Base-by-base conservation (phyloP, 2,113 vertebrate genomes). In the Labeo rohita region DNA sequence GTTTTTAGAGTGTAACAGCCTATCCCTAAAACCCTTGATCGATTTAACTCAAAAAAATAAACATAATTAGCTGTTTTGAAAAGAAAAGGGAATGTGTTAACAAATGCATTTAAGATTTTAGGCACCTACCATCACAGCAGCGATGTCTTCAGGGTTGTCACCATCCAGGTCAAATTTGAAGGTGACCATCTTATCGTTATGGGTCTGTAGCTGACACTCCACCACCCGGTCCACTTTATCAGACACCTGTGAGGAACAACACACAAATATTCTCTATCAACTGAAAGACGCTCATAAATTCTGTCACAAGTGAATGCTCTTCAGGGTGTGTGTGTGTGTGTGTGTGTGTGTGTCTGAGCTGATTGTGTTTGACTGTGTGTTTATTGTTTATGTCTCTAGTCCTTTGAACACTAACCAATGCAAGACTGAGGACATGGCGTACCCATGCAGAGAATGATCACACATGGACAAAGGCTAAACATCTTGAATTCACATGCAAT, bases 161-260 rank as follows among this genome's bases (percentile, higher is more conserved):
- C 98, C 98, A 0, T 99, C 98, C 91, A 99, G 94, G 91, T 99
- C 98, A 0, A 99, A 99, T 91, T 97, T 98, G 93, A 99, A 99
- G 56, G 98, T 99, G 90, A 99, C 98, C 98, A 99, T 99, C 94
- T 99, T 99, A 94, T 97, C 97, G 84, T 99, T 99, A 95, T 99
- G 97, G 0, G 98, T 99, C 94, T 99, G 97, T 83, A 99, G 95
- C 93, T 99, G 98, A 92, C 98, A 99, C 90, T 99, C 98, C 65
- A 99, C 98, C 89, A 99, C 98, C 36, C 97, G 95, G 91, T 99
- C 98, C 2, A 93, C 97, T 94, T 98, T 97, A 92, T 98, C 97
- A 0, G 97, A 99, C 85, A 99, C 96, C 98, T 99, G 94, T 85
- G 81, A 83, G 85, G 16, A 74, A 9, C 70, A 85, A 78, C 50